phyloP scores from a whole-genome alignment of 2,888 invertebrate species.

The Drosophila subquinaria region DNA sequence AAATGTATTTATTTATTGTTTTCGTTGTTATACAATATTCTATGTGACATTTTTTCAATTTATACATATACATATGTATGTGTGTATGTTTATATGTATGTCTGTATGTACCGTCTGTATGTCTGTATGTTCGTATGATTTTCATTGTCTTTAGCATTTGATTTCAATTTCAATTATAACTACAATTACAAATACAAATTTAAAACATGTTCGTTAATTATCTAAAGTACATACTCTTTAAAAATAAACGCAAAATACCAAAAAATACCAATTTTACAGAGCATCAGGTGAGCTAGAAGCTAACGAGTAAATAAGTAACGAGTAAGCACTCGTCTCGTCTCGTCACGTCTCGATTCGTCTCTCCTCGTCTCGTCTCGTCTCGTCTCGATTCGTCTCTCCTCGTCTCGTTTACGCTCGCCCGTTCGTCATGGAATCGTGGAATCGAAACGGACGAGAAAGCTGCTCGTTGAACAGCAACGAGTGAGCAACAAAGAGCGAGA shows the following conservation, averaged over 20 bases:
- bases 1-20: slow-evolving; percentile 64
- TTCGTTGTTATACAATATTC: slow-evolving; percentile 43
- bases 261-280: slow-evolving; percentile 27
- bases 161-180: slow-evolving; percentile 27
- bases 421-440: background rate
- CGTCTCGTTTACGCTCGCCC: background rate
- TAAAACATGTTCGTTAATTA: slow-evolving; percentile 22
- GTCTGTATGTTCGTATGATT: slow-evolving; percentile 39
- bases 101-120: slow-evolving; percentile 43
- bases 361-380: background rate
- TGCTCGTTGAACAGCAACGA: slow-evolving; percentile 16
- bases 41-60: slow-evolving; percentile 61
- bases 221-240: slow-evolving; percentile 27
- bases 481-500: background rate
- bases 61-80: slow-evolving; percentile 37
- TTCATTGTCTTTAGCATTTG: slow-evolving; percentile 52
- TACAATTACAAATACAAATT: slow-evolving; percentile 27
- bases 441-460: background rate
- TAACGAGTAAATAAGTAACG: slow-evolving; percentile 16
- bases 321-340: slow-evolving; percentile 2
- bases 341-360: background rate
- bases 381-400: background rate
- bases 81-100: slow-evolving; percentile 37
- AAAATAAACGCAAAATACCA: background rate
- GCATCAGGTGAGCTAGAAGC: slow-evolving; percentile 50